These are phyloP conservation scores for Desmodus rotundus DNA, from an alignment of 2,113 vertebrate genomes.

Conservation along the genomic window DNA sequence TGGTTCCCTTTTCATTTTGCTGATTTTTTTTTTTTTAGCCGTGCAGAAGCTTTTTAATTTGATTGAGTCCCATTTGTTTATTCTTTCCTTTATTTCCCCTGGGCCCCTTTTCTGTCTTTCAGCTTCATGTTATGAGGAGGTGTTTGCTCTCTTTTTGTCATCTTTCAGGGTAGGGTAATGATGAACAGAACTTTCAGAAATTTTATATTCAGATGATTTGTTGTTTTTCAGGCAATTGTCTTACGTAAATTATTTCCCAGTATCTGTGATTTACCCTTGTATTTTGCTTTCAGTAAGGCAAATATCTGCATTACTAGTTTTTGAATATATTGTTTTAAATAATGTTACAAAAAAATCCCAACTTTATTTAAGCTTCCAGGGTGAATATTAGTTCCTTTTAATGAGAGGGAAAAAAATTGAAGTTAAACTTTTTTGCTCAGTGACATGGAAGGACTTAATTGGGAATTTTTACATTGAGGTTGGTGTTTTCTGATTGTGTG, in stretches of 20 bases:
- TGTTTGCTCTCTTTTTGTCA: neutral
- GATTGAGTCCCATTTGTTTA: no score
- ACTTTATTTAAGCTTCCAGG: neutral
- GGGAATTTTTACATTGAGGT: neutral
- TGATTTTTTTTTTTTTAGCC: no score
- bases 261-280: neutral
- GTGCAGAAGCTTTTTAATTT: no score
- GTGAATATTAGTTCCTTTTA: neutral
- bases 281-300: conserved; percentile 16
- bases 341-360: neutral
- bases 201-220: neutral
- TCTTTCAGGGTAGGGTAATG: neutral
- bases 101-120: neutral
- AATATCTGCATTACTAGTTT: neutral
- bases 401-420: neutral
- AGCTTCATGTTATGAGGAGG: neutral
- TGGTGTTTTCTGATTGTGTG: conserved; percentile 8
- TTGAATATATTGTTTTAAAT: neutral
- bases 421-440: conserved; percentile 8
- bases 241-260: neutral
- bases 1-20: no score
- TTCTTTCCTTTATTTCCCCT: no score
- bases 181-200: neutral
- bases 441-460: neutral
- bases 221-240: neutral